Evolutionary conservation across 2,113 vertebrate genomes (phyloP), one percentile per base, ranked within the genome.

Genomic region (Anhinga rufa): DNA sequence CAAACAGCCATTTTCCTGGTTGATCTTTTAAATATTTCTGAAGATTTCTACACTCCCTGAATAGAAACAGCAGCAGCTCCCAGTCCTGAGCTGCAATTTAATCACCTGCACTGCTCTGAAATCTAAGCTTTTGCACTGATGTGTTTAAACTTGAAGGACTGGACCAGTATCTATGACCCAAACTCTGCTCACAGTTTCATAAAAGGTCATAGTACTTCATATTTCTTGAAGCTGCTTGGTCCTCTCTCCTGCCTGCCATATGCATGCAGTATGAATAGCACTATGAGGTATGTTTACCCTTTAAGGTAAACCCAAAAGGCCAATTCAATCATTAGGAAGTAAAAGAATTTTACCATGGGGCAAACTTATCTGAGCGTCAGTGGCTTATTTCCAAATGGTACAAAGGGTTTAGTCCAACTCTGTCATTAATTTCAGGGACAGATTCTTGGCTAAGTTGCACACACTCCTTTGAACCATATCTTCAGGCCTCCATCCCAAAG

Each of bases 1-100:
- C 55, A 86, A 83, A 70, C 24, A 91, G 17, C 26, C 55, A 72
- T 69, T 95, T 85, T 86, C 31, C 28, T 57, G 9, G 34, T 24
- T 62, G n/a, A 86, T 74, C 55, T 93, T 95, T 84, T 55, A 81
- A 91, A 86, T 5, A 34, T 93, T 94, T 96, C 70, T 91, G 74
- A 87, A 91, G 28, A 57, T 60, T 62, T 85, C 72, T 79, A n/a
- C 3, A 1, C 8, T 64, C 31, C 22, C 52, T 93, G 51, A 80
- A 92, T 42, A 80, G 74, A 90, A 94, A 61, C 8, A 88, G 15
- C 62, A 79, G 34, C 52, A 85, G 26, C 28, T 89, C 17, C 34
- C 60, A 65, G n/a, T 38, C 52, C 57, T 89, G 52, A 84, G 54
- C 52, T 86, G 25, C 24, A 80, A 62, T 66, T 91, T 58, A 84